phyloP scores from a whole-genome alignment of 2,113 vertebrate genomes.

The Regulus satrapa region DNA sequence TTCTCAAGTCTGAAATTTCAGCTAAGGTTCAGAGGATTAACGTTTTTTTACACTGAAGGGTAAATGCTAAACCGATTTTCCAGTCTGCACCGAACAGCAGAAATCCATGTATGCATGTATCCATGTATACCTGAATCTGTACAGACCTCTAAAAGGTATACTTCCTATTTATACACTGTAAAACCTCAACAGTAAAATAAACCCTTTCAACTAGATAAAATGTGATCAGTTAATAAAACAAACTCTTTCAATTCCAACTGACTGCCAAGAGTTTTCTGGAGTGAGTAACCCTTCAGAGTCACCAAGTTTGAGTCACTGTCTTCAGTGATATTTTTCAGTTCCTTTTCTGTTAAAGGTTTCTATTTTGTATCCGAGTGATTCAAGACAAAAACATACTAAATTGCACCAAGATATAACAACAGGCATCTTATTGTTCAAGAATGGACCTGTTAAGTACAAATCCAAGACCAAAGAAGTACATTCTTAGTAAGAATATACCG shows the following conservation, averaged over 20 bases:
- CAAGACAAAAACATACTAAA: neutral
- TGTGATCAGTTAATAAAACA: neutral
- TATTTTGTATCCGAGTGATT: neutral
- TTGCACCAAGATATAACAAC: neutral
- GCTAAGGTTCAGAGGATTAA: neutral
- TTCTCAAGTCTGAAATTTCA: neutral
- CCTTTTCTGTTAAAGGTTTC: neutral
- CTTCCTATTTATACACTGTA: neutral
- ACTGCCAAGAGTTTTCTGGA: neutral
- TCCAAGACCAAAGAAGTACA: neutral
- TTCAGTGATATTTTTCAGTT: neutral
- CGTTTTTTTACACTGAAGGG: neutral
- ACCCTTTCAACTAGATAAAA: neutral
- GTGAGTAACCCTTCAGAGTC: neutral
- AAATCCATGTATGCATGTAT: neutral
- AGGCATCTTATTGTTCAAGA: neutral
- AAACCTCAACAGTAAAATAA: neutral
- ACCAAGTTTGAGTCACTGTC: neutral
- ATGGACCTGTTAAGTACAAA: neutral
- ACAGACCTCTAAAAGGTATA: neutral
- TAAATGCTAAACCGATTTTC: neutral
- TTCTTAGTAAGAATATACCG: neutral
- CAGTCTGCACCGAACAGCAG: neutral
- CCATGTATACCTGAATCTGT: neutral
- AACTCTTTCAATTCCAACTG: fast-evolving